Conservation (phyloP, 2,888 invertebrate species). For the Drosophila neotestacea region DNA sequence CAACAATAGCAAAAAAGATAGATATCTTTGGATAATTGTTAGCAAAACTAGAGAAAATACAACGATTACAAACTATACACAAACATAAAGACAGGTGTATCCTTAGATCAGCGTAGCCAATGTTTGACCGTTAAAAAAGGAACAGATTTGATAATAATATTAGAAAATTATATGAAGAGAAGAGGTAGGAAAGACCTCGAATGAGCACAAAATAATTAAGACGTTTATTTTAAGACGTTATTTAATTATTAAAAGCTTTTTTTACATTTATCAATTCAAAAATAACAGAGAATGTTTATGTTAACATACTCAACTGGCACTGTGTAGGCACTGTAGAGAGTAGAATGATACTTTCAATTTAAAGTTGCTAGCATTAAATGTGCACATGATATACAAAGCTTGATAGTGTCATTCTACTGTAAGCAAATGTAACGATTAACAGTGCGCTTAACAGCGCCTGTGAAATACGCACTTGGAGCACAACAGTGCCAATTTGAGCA, state of each 20-base stretch:
- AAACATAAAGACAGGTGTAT: no score
- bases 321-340: not conserved
- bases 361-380: not conserved
- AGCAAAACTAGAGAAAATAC: no score
- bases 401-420: not conserved
- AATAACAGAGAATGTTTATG: not conserved
- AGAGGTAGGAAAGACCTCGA: no score
- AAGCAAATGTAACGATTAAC: not conserved
- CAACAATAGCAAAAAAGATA: no score
- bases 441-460: slow-evolving; percentile 18
- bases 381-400: not conserved
- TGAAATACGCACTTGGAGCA: slow-evolving; percentile 16
- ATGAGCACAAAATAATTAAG: no score
- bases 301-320: slow-evolving; percentile 2
- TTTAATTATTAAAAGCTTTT: not conserved
- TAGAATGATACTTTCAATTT: not conserved
- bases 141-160: no score
- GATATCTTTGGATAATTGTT: no score
- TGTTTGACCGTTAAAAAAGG: no score
- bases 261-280: slow-evolving; percentile 1
- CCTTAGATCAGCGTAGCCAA: no score
- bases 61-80: no score
- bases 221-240: no score
- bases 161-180: no score
- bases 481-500: slow-evolving; percentile 52